Conservation (phyloP, 2,888 invertebrate species). For the Xestoiulus laeticollis region DNA sequence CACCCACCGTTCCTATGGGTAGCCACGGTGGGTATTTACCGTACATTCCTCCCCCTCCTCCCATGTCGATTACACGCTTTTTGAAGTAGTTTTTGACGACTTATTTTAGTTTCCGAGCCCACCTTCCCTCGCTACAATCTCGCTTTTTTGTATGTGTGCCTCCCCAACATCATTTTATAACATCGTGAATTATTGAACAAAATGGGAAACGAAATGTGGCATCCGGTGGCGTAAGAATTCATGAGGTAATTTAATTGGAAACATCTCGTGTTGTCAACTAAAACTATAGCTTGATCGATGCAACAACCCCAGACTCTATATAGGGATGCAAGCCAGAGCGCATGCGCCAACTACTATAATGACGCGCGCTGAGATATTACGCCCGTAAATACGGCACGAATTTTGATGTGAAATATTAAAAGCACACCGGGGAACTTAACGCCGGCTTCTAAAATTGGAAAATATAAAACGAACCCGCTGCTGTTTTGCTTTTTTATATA, state of each 20-base stretch:
- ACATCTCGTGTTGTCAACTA: conserved; percentile 47
- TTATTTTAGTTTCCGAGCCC: conserved; percentile 21
- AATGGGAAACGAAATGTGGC: conserved; percentile 50
- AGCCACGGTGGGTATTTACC: conserved; percentile 2
- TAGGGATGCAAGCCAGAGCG: not conserved
- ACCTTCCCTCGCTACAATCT: conserved; percentile 24
- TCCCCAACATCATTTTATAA: conserved; percentile 44
- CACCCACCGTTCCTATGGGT: not conserved
- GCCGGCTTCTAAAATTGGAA: conserved; percentile 39
- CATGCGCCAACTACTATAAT: not conserved
- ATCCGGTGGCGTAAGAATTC: conserved; percentile 50
- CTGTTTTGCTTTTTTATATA: conserved; percentile 11
- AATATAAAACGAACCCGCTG: conserved; percentile 42
- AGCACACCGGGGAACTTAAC: conserved; percentile 49
- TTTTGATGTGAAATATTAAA: conserved; percentile 48
- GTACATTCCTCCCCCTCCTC: not conserved
- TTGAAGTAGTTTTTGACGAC: conserved; percentile 44
- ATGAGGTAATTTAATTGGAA: conserved; percentile 52
- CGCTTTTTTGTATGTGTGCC: not conserved
- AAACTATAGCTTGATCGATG: conserved; percentile 49
- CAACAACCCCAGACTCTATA: conserved; percentile 20
- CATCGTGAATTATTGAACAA: conserved; percentile 48
- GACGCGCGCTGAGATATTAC: conserved; percentile 42
- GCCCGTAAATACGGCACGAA: conserved; percentile 27
- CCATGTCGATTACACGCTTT: conserved; percentile 39